phyloP scores from a whole-genome alignment of 2,797 vertebrate species.

The Pampus argenteus region DNA sequence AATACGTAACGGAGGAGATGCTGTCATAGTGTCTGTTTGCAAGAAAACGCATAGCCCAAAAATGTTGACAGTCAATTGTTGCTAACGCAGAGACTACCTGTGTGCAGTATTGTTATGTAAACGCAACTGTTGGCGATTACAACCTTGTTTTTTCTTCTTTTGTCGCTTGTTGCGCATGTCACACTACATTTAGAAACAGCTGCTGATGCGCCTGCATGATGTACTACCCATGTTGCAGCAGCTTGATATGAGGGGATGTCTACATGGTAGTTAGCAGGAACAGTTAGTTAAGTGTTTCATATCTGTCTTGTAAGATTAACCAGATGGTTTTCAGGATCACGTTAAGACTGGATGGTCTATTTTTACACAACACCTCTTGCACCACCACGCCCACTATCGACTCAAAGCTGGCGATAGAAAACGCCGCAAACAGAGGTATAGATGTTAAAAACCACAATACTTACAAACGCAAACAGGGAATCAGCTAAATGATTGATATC shows the following conservation, averaged over 20 bases:
- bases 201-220: slow-evolving; percentile 15
- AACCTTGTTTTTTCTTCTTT: slow-evolving; percentile 17
- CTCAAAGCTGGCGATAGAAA: slow-evolving; percentile 23
- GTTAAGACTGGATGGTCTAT: slow-evolving; percentile 64
- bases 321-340: slow-evolving; percentile 48
- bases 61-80: slow-evolving; percentile 16
- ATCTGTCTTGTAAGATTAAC: slow-evolving; percentile 45
- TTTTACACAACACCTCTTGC: slow-evolving; percentile 59
- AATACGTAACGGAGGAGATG: slow-evolving; percentile 67
- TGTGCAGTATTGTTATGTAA: slow-evolving; percentile 55
- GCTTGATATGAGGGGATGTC: slow-evolving; percentile 1
- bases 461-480: not conserved
- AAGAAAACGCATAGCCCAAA: not conserved
- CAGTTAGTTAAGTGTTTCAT: slow-evolving; percentile 4
- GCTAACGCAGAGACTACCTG: slow-evolving; percentile 14
- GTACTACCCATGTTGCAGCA: slow-evolving; percentile 21
- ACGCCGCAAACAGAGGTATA: slow-evolving; percentile 18
- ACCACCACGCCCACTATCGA: slow-evolving; percentile 72
- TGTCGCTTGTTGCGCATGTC: slow-evolving; percentile 76
- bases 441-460: not conserved
- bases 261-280: slow-evolving; percentile 23
- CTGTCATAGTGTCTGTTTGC: slow-evolving; percentile 37
- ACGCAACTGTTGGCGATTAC: slow-evolving; percentile 29
- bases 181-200: slow-evolving; percentile 28
- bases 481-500: not conserved